These are phyloP conservation scores for Drosophila incognita DNA, from an alignment of 2,888 invertebrate genomes.

Conservation along the genomic window DNA sequence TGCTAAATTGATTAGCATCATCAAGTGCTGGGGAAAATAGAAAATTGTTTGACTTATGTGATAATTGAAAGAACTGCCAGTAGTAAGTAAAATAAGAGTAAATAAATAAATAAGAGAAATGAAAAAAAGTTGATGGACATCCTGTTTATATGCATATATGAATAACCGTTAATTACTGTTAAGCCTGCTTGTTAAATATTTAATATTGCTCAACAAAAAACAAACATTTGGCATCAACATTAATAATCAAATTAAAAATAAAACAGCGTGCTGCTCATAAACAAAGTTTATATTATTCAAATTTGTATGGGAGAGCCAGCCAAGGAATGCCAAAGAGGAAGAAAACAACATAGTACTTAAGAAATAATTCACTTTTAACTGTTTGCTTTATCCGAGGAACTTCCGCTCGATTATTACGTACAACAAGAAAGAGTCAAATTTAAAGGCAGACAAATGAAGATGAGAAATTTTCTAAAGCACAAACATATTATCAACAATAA, in stretches of 20 bases:
- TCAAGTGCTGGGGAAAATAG: not conserved
- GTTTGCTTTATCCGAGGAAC: not conserved
- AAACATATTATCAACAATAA: slow-evolving; percentile 73
- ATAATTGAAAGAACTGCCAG: not conserved
- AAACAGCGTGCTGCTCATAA: not conserved
- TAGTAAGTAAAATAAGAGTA: not conserved
- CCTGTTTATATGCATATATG: not conserved
- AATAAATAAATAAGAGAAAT: not conserved
- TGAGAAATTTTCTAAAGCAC: slow-evolving; percentile 33
- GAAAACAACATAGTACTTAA: not conserved
- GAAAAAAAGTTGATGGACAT: too few relatives aligned
- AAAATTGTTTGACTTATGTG: not conserved
- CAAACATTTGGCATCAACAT: not conserved
- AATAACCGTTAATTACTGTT: not conserved
- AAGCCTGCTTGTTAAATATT: not conserved
- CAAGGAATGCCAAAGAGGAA: too few relatives aligned
- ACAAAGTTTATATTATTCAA: not conserved
- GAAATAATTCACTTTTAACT: slow-evolving; percentile 5
- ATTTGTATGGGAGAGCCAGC: not conserved
- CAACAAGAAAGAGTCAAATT: slow-evolving; percentile 4
- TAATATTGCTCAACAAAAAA: too few relatives aligned
- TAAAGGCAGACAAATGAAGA: slow-evolving; percentile 28
- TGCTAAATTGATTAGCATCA: not conserved
- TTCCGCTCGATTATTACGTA: not conserved
- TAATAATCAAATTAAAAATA: not conserved